Base-by-base conservation (phyloP, 1,140 invertebrate genomes). In the Globodera rostochiensis region DNA sequence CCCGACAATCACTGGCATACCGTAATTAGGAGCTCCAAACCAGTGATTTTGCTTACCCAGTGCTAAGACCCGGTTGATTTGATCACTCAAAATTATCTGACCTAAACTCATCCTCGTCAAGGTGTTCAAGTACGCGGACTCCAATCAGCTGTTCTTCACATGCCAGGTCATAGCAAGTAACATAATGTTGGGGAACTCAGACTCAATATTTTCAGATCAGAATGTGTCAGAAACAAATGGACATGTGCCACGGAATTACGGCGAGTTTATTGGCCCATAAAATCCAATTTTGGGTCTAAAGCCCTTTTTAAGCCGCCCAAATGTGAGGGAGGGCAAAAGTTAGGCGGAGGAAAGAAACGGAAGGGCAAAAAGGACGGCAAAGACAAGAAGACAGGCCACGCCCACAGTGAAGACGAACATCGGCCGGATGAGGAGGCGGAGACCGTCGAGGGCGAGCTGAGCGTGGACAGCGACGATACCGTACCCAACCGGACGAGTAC, bases 121-220 rank as follows among this genome's bases (percentile, higher is more conserved):
- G 49, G 82, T 73, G 6, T 89, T 89, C 81, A 89, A 89, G 82
- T 89, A 89, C 74, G 89, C 87, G 11, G 88, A 89, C 71, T 86
- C 88, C 4, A 89, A 89, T 82, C 87, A 89, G 71, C 75, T 89
- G n/a, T 90, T 83, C 60, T 89, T 89, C 80, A 90, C 88, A 4
- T 89, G 88, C 66, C 88, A 90, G 77, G 60, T 74, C 60, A 74
- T 25, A 60, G 50, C 50, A 49, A 49, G 13, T 36, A 2, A 3
- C 36, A 25, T 1, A 19, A 25, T 73, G 19, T n/a, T 7, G 5
- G 15, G 5, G 15, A 73, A 19, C 6, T 73, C 25, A n/a, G 19
- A 19, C 5, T 0, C 0, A 73, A 73, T 13, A 13, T 9, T 21
- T 45, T 74, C 45, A 15, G 60, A 89, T 89, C 67, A 36, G 88